A percentile compares a stretch with the other conserved stretches of the same genome.
Evolutionary conservation across 2,797 vertebrate genomes (phyloP).

Genomic region (Rhabdophis nuchalis): DNA sequence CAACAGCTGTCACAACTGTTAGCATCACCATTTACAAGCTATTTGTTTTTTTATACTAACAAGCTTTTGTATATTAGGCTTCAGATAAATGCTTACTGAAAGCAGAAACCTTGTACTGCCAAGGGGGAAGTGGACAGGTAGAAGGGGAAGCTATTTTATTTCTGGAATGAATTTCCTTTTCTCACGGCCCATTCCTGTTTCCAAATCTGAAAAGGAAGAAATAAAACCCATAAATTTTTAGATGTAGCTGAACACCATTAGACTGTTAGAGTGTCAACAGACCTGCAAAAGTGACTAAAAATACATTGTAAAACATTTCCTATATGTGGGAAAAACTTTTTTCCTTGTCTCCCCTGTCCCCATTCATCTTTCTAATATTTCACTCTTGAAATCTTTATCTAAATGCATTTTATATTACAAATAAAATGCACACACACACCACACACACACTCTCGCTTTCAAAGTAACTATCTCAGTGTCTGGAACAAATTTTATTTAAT

Average conservation of each 20-base stretch:
- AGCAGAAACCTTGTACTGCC: conserved; percentile 51
- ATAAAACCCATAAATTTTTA: conserved; percentile 31
- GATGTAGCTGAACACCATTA: not conserved
- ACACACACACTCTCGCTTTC: not conserved
- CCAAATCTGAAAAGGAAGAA: conserved; percentile 52
- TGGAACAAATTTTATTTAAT: not conserved
- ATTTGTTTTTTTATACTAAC: not conserved
- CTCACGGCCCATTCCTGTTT: conserved; percentile 63
- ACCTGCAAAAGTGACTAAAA: not conserved
- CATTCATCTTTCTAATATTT: not conserved
- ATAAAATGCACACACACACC: not conserved
- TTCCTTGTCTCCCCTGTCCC: not conserved
- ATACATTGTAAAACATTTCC: not conserved
- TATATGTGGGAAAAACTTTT: not conserved
- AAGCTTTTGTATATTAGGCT: not conserved
- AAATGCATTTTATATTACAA: not conserved
- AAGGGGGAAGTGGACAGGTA: conserved; percentile 48
- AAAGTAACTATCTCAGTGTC: not conserved
- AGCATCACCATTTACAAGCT: not conserved
- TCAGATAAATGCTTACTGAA: conserved; percentile 62
- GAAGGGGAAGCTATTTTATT: conserved; percentile 57
- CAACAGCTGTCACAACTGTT: not conserved
- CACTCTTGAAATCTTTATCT: not conserved
- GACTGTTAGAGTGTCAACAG: not conserved
- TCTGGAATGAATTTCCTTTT: conserved; percentile 61